Percentiles rank a stretch among this genome's conserved stretches.
Conservation (phyloP, 2,113 vertebrate species). For the Pteropus alecto region DNA sequence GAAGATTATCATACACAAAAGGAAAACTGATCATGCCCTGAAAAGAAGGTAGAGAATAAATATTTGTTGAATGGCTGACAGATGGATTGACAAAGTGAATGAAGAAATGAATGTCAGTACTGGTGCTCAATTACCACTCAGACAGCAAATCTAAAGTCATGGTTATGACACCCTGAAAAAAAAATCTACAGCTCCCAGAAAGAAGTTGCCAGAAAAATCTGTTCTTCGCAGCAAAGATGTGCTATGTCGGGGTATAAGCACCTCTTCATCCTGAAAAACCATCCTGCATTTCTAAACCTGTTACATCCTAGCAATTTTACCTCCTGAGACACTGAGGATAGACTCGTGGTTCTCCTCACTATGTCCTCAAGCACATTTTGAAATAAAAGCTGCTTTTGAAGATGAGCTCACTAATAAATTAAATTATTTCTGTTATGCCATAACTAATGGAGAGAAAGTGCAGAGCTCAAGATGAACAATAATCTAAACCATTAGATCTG, state of each 20-base stretch:
- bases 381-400: conserved; percentile 65
- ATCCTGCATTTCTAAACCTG: not conserved
- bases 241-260: not conserved
- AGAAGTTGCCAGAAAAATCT: not conserved
- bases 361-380: conserved; percentile 49
- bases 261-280: not conserved
- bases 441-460: conserved; percentile 66
- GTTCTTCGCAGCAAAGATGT: not conserved
- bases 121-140: not conserved
- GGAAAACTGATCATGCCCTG: not conserved
- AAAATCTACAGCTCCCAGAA: not conserved
- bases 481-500: conserved; percentile 68
- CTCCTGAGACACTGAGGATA: not conserved
- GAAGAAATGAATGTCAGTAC: not conserved
- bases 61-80: not conserved
- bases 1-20: not conserved
- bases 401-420: conserved; percentile 76
- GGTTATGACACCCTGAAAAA: not conserved
- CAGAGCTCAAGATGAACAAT: conserved; percentile 61
- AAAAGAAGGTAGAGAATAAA: not conserved
- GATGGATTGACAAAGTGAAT: not conserved
- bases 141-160: not conserved
- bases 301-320: not conserved
- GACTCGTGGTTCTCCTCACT: not conserved
- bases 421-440: conserved; percentile 74